Conservation (phyloP, 2,888 invertebrate genomes). For the Diploptera punctata region DNA sequence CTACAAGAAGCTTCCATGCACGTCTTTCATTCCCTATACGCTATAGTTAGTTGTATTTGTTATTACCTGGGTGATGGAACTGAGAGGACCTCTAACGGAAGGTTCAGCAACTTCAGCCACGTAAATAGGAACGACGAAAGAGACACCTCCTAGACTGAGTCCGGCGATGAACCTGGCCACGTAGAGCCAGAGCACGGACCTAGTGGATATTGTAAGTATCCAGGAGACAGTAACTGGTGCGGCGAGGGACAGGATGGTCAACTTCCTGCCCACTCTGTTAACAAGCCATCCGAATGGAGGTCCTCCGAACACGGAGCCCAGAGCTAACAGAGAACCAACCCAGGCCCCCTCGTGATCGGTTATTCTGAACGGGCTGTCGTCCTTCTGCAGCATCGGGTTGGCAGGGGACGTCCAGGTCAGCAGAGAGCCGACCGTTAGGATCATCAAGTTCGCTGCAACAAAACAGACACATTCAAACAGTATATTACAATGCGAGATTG, state of each 20-base stretch:
- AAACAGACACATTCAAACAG: no score
- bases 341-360: slow-evolving; percentile 47
- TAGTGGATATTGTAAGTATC: slow-evolving; percentile 65
- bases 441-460: slow-evolving; percentile 47
- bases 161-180: slow-evolving; percentile 67
- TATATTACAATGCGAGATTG: no score
- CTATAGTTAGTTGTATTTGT: no score
- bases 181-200: slow-evolving; percentile 60
- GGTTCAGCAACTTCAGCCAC: slow-evolving; percentile 84
- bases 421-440: slow-evolving; percentile 45
- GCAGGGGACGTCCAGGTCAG: slow-evolving; percentile 48
- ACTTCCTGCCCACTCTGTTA: slow-evolving; percentile 46
- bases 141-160: slow-evolving; percentile 69
- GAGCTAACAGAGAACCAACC: slow-evolving; percentile 64
- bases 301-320: slow-evolving; percentile 74
- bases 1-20: no score
- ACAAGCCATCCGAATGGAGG: slow-evolving; percentile 65
- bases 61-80: slow-evolving; percentile 80
- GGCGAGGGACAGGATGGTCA: slow-evolving; percentile 56
- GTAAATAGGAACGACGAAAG: slow-evolving; percentile 83
- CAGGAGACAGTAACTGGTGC: slow-evolving; percentile 72
- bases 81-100: slow-evolving; percentile 75
- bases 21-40: no score
- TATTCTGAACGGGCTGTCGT: slow-evolving; percentile 7
- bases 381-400: slow-evolving; percentile 43